Percentiles rank a stretch among this genome's conserved stretches.
Conservation (phyloP, 2,888 invertebrate genomes). For the Oscheius sp. region DNA sequence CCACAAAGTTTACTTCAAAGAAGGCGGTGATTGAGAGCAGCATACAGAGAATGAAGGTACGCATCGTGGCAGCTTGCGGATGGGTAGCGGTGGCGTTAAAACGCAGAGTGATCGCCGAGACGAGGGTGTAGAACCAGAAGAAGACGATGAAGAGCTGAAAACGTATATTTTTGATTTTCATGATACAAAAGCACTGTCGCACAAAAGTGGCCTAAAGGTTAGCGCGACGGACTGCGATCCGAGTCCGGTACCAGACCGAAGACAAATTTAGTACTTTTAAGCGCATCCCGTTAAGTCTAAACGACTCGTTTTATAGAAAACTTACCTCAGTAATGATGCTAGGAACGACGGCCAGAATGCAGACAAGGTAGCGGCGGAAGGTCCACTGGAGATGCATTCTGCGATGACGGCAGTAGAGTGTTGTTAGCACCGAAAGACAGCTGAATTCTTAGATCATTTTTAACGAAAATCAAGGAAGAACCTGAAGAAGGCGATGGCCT, state of each 20-base stretch:
- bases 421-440: neutral
- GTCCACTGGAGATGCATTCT: neutral
- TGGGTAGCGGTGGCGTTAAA: neutral
- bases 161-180: too few species aligned
- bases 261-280: neutral
- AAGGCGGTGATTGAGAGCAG: neutral
- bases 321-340: slow-evolving; percentile 6
- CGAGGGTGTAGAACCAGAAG: neutral
- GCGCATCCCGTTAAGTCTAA: neutral
- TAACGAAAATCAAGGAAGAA: too few species aligned
- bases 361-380: neutral
- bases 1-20: neutral
- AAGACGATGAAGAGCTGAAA: neutral
- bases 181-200: too few species aligned
- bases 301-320: neutral
- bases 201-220: too few species aligned
- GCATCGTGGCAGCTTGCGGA: neutral
- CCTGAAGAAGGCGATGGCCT: neutral
- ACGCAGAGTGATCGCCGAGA: neutral
- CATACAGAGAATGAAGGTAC: neutral
- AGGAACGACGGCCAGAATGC: neutral
- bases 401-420: neutral
- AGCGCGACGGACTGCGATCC: too few species aligned
- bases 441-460: neutral
- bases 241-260: too few species aligned